phyloP scores from a whole-genome alignment of 2,888 invertebrate genomes.

The Furcula furcula region DNA sequence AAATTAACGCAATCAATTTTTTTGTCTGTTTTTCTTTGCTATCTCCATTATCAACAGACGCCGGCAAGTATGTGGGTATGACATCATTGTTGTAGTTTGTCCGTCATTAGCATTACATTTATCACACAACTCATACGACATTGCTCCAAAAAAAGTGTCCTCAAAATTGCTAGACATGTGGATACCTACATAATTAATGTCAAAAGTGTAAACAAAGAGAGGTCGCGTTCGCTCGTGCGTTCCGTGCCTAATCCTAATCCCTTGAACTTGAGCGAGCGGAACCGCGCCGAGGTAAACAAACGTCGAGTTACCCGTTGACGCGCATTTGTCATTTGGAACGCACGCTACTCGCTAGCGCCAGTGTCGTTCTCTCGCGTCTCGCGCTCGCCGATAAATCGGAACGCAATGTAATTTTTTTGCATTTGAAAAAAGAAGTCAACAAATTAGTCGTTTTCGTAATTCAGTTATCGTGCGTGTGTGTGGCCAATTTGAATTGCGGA shows the following conservation, averaged over 20 bases:
- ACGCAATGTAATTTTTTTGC: conserved; percentile 41
- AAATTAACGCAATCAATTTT: conserved; percentile 20
- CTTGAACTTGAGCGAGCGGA: conserved; percentile 71
- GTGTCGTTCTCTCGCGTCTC: conserved; percentile 44
- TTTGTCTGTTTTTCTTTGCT: conserved; percentile 11
- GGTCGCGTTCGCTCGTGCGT: conserved; percentile 36
- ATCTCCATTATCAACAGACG: conserved; percentile 19
- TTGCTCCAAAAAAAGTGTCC: conserved; percentile 23
- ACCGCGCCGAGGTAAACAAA: conserved; percentile 65
- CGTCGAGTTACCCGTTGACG: conserved; percentile 54
- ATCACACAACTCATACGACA: conserved; percentile 16
- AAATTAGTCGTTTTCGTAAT: conserved; percentile 26
- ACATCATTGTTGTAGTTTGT: neutral
- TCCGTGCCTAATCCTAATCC: conserved; percentile 48
- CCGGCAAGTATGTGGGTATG: neutral
- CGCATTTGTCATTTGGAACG: conserved; percentile 77
- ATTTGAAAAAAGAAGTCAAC: conserved; percentile 33
- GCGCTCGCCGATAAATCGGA: conserved; percentile 44
- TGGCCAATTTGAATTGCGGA: conserved; percentile 30
- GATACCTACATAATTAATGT: no score
- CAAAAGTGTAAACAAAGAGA: conserved; percentile 19
- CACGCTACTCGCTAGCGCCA: conserved; percentile 52
- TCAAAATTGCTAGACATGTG: conserved; percentile 28
- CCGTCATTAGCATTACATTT: neutral
- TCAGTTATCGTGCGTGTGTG: conserved; percentile 19